Conservation (phyloP, 2,888 invertebrate genomes). For the Calliphora vomitoria region DNA sequence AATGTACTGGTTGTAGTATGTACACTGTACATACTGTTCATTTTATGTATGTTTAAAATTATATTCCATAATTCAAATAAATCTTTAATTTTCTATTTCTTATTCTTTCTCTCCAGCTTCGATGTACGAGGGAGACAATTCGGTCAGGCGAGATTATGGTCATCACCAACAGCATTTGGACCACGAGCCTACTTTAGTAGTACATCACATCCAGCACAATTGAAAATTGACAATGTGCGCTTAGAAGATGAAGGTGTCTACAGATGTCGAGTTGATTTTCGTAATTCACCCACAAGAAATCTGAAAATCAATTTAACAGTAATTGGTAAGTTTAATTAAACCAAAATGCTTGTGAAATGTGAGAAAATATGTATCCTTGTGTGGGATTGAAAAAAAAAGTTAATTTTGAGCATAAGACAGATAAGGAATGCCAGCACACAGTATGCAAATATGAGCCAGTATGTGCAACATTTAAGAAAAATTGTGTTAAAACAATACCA, state of each 20-base stretch:
- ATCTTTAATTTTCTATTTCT: not conserved
- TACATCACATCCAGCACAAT: constrained; percentile 91
- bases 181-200: constrained; percentile 93
- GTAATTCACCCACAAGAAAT: constrained; percentile 90
- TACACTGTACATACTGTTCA: no score
- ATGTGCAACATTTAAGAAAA: not conserved
- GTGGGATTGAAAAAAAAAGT: not conserved
- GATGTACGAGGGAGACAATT: constrained; percentile 91
- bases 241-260: constrained; percentile 89
- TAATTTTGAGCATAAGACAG: not conserved
- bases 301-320: constrained; percentile 90
- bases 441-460: not conserved
- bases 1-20: no score
- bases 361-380: no score
- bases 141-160: constrained; percentile 93
- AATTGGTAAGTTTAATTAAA: constrained; percentile 87
- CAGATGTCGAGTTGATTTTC: constrained; percentile 90
- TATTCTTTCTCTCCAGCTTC: constrained; percentile 86
- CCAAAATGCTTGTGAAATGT: not conserved
- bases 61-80: not conserved
- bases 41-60: no score
- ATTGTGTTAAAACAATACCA: not conserved
- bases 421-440: not conserved
- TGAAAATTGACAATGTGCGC: constrained; percentile 88
- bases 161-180: constrained; percentile 90